These are phyloP conservation scores for Agrotis ipsilon DNA, from an alignment of 2,888 invertebrate species.

Conservation along the genomic window DNA sequence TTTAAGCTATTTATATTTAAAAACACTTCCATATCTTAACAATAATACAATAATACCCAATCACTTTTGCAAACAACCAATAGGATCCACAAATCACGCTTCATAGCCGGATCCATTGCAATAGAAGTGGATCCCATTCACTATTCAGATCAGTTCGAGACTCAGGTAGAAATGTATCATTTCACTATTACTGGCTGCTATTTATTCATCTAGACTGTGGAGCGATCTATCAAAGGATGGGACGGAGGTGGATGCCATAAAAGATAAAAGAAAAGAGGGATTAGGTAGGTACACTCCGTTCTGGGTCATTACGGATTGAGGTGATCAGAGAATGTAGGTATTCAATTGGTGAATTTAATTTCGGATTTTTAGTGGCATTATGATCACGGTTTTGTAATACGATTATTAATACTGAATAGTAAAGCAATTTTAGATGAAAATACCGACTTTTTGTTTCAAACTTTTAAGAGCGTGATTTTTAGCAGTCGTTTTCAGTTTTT, in stretches of 20 bases:
- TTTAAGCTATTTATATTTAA: too few species aligned
- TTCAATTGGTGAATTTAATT: background rate
- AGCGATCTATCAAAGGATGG: conserved; percentile 42
- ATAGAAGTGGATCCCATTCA: conserved; percentile 59
- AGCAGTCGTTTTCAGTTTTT: too few species aligned
- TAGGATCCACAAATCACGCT: conserved; percentile 56
- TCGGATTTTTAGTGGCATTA: background rate
- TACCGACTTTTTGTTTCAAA: too few species aligned
- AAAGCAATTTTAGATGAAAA: too few species aligned
- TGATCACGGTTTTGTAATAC: too few species aligned
- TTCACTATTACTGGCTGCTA: conserved; percentile 48
- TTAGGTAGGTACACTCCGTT: conserved; percentile 12
- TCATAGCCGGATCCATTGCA: conserved; percentile 51
- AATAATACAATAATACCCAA: background rate
- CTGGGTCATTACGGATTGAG: conserved; percentile 8
- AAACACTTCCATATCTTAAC: too few species aligned
- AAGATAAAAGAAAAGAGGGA: conserved; percentile 32
- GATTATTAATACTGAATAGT: too few species aligned
- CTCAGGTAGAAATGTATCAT: conserved; percentile 58
- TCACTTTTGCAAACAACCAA: conserved; percentile 46
- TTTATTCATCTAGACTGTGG: conserved; percentile 42
- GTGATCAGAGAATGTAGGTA: background rate
- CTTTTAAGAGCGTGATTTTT: too few species aligned
- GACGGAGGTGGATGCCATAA: background rate
- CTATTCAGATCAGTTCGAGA: conserved; percentile 57